These are phyloP conservation scores for Tapirus terrestris DNA, from an alignment of 2,113 vertebrate species.

Conservation along the genomic window DNA sequence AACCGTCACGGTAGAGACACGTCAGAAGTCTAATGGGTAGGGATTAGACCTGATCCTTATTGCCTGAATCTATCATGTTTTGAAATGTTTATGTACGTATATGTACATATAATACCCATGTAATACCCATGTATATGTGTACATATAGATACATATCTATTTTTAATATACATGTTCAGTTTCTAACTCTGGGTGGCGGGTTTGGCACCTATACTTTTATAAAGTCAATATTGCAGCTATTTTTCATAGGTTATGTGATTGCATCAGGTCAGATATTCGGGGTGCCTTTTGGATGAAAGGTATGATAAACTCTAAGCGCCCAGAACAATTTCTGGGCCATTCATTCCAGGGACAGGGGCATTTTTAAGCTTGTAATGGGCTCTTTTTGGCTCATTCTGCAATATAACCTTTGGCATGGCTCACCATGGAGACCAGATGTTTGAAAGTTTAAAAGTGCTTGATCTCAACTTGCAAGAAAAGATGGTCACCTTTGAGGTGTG, in stretches of 20 bases:
- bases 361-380: neutral
- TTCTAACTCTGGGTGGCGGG: neutral
- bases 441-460: neutral
- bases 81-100: neutral
- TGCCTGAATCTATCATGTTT: neutral
- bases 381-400: neutral
- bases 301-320: neutral
- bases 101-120: neutral
- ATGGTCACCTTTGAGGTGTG: neutral
- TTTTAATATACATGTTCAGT: neutral
- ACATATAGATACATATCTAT: neutral
- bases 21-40: neutral
- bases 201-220: neutral
- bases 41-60: neutral
- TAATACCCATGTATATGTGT: neutral
- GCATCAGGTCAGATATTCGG: neutral
- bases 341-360: neutral
- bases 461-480: conserved; percentile 6
- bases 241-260: neutral
- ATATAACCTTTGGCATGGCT: neutral
- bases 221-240: neutral
- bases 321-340: neutral
- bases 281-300: neutral
- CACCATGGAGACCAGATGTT: neutral
- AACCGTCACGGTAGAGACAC: neutral